These are phyloP conservation scores for Centropyge bicolor DNA, from an alignment of 2,797 vertebrate species.

Conservation along the genomic window DNA sequence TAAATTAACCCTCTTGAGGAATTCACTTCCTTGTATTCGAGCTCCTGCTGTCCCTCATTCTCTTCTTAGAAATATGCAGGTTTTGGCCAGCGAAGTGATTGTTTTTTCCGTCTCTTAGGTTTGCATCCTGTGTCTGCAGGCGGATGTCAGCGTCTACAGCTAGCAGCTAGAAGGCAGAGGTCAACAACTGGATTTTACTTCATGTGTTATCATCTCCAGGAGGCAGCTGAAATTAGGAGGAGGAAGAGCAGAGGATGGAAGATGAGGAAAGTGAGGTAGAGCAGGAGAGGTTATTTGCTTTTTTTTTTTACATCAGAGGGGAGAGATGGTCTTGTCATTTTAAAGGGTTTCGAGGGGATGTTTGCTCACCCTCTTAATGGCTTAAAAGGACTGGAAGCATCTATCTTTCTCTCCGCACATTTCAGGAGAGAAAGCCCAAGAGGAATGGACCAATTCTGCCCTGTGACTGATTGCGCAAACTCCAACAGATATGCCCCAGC, in stretches of 20 bases:
- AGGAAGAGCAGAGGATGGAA: constrained; percentile 37
- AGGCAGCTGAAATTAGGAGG: constrained; percentile 40
- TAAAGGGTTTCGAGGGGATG: constrained; percentile 75
- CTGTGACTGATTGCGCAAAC: constrained; percentile 60
- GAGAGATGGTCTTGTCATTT: constrained; percentile 69
- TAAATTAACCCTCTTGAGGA: constrained; percentile 56
- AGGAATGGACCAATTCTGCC: constrained; percentile 55
- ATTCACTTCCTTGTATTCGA: constrained; percentile 32
- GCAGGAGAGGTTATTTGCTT: constrained; percentile 58
- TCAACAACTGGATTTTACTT: constrained; percentile 68
- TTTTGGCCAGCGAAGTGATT: constrained; percentile 27
- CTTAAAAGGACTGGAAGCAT: constrained; percentile 73
- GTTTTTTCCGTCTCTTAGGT: constrained; percentile 6
- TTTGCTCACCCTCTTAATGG: constrained; percentile 81
- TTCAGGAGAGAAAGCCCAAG: constrained; percentile 40
- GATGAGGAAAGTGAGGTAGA: constrained; percentile 37
- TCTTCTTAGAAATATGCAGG: constrained; percentile 3
- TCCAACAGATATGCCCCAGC: constrained; percentile 59
- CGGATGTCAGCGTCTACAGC: constrained; percentile 1
- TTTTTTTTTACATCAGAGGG: constrained; percentile 13
- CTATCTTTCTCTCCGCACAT: constrained; percentile 74
- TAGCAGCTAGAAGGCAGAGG: constrained; percentile 56
- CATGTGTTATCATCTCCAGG: constrained; percentile 39
- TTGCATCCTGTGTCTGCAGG: constrained; percentile 43
- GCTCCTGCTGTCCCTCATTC: constrained; percentile 8